These are phyloP conservation scores for Sebastes minor DNA, from an alignment of 2,797 vertebrate genomes.

Conservation along the genomic window DNA sequence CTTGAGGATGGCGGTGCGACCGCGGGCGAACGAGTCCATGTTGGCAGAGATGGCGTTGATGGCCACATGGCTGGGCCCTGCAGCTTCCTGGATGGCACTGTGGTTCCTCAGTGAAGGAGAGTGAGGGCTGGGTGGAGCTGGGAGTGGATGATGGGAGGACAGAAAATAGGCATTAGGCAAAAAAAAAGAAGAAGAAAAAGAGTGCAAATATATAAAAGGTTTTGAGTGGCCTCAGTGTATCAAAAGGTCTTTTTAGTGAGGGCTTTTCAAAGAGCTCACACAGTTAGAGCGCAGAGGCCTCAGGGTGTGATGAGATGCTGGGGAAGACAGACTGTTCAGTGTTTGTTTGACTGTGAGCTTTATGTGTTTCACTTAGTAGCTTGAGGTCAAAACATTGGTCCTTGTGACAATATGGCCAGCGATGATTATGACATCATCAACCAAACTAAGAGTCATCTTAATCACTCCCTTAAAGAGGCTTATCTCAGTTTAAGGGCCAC, in stretches of 20 bases:
- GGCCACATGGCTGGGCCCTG: conserved; percentile 97
- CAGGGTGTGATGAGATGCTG: neutral
- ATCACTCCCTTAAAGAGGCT: neutral
- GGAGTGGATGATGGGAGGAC: neutral
- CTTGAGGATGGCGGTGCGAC: conserved; percentile 96
- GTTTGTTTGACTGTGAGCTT: conserved; percentile 14
- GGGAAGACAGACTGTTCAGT: conserved; percentile 36
- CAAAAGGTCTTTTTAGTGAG: conserved; percentile 37
- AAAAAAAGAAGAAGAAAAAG: neutral
- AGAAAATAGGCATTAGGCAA: neutral
- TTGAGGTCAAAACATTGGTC: conserved; percentile 18
- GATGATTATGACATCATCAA: neutral
- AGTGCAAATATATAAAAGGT: neutral
- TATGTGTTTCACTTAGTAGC: conserved; percentile 11
- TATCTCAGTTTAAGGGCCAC: neutral
- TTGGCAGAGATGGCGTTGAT: conserved; percentile 99
- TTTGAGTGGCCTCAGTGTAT: conserved; percentile 12
- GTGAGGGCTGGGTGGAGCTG: conserved; percentile 84
- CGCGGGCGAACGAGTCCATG: conserved; percentile 98
- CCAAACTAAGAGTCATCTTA: neutral
- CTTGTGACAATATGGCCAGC: conserved; percentile 12
- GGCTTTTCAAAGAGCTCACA: conserved; percentile 38
- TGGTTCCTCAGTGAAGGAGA: conserved; percentile 92
- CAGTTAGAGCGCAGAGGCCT: conserved; percentile 16
- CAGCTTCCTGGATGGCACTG: conserved; percentile 93